Evolutionary conservation across 2,888 invertebrate species (phyloP), one percentile per base, ranked within the genome.

Genomic region (Sepiola atlantica): DNA sequence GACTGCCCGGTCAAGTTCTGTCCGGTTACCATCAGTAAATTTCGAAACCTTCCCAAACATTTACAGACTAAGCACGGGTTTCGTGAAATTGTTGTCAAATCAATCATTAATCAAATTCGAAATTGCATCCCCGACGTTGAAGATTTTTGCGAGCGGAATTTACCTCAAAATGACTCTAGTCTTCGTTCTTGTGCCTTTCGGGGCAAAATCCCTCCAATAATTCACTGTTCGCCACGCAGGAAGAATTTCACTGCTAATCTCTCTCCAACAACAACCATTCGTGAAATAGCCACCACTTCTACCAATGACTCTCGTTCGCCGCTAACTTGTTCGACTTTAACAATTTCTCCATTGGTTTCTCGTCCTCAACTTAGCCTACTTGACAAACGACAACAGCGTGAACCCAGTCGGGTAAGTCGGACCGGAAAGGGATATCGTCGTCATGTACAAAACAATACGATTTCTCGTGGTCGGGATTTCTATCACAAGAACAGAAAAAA

Each of bases 11-110:
- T 92, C 32, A 28, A 54, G 54, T 92, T 32, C 28, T 92, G 92
- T n/a, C 45, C 20, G 16, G 55, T 55, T 54, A 55, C 45, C 12
- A 55, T 92, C 18, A 92, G 92, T 55, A 92, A 92, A 92, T 92
- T 92, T 92, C 92, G 92, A 45, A 92, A 92, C 92, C 92, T 92
- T 20, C 92, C 92, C n/a, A 92, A 92, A 18, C 92, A 92, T 92
- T 35, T 92, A 28, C 92, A 55, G 18, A 55, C 92, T 24, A 35
- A 92, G 28, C 92, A 92, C 92, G 54, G 35, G 28, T 92, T 92
- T 92, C 18, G 20, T 3, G 92, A 92, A n/a, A 45, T 54, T 55
- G 28, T 92, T n/a, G n/a, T 92, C n/a, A 92, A 92, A 24, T 92
- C 54, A 1, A 92, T 92, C 28, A n/a, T 92, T 16, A 92, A 45